phyloP scores from a whole-genome alignment of 2,113 vertebrate species.

The Macrotus californicus region DNA sequence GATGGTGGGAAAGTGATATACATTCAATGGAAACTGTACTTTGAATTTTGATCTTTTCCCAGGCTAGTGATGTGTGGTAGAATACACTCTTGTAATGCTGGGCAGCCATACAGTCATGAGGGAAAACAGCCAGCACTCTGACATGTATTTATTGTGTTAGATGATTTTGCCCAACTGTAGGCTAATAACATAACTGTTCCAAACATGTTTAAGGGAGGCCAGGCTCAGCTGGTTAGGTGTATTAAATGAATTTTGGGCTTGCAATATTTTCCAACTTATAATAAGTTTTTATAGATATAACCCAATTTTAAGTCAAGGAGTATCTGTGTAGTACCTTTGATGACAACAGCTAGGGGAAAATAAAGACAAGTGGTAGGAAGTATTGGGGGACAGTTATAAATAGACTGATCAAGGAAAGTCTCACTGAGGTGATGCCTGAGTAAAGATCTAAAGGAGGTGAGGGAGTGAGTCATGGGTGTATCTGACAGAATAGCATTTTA shows the following conservation, averaged over 20 bases:
- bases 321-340: neutral
- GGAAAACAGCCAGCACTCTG: neutral
- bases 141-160: neutral
- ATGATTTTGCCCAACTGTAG: neutral
- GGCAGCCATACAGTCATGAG: neutral
- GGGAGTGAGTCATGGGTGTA: neutral
- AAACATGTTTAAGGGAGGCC: neutral
- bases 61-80: neutral
- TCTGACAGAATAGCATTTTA: neutral
- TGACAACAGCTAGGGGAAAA: neutral
- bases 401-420: neutral
- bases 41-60: neutral
- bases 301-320: neutral
- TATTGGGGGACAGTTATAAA: neutral
- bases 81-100: neutral
- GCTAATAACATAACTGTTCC: neutral
- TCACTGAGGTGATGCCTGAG: neutral
- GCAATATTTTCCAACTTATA: neutral
- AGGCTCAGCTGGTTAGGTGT: neutral
- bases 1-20: neutral
- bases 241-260: neutral
- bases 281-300: neutral
- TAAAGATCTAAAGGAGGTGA: neutral
- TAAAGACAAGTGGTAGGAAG: neutral
- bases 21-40: neutral